Base-by-base conservation (phyloP, 2,797 vertebrate genomes). In the Sparus aurata region DNA sequence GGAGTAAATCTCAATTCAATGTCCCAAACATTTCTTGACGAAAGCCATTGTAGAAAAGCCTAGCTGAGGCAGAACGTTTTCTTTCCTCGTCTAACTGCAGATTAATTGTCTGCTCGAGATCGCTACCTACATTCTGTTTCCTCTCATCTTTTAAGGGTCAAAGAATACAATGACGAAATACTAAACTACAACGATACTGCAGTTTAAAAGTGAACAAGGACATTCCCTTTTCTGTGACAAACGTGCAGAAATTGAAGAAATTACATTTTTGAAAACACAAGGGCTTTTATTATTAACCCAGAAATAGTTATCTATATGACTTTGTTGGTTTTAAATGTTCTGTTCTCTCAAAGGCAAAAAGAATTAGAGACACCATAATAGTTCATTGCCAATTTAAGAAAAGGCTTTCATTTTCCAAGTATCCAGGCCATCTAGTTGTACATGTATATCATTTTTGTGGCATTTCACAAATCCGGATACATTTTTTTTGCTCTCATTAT, bases 261-360 rank as follows among this genome's bases (percentile, higher is more conserved):
- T 38, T 15, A 13, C 66, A 12, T 27, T 30, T 12, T 13, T 16
- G 45, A 60, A 73, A 59, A 43, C 25, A 69, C 55, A 34, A 34
- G 27, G 34, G 41, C 15, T 53, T 67, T 69, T 23, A 60, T 81
- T 62, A 75, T 60, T 52, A 68, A 59, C 38, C 5, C 45, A 18
- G 16, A 61, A 65, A 58, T 18, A 45, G 43, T 49, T 69, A 47
- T 12, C 11, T 57, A 25, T 61, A 8, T 69, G 55, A 45, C 20
- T 18, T 50, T 50, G 59, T 15, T 57, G 27, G 13, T 64, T 60
- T 13, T 53, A 25, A 60, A 16, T 17, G 6, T 65, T 13, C n/a
- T 45, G 12, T 16, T 45, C 23, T 65, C 46, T n/a, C 27, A n/a
- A 52, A 57, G 17, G 25, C 27, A 77, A 27, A 1, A 34, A 25